Evolutionary conservation across 2,888 invertebrate genomes (phyloP), one percentile per base, ranked within the genome.

Genomic region (Ormyrus nitidulus): DNA sequence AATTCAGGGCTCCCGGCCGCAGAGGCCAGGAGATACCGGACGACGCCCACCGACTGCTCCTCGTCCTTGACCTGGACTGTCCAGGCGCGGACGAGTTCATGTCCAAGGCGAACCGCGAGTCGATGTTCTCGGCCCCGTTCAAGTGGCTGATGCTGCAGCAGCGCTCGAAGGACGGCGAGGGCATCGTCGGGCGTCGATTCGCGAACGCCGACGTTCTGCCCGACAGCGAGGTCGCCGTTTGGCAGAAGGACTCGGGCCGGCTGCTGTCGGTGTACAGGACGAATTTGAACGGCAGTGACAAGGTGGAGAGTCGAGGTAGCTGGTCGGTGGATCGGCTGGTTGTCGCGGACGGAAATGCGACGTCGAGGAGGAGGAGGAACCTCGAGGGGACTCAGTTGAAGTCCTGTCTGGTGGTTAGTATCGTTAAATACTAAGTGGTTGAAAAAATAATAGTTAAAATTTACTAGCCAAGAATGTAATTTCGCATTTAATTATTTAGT

Each of bases 181-280:
- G 34, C 56, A 0, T 70, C 19, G 0, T 70, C 19, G 6, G 64
- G 72, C 0, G 11, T 64, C n/a, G 64, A 54, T 77, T 81, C 1
- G 86, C 88, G 0, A 10, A 82, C 8, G 71, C 85, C 6, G 64
- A 78, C 5, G 81, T 86, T 10, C 86, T 84, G 62, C 88, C 89
- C 4, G 88, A 89, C 75, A 89, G 88, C 79, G 86, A 88, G n/a
- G 84, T 89, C 1, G 62, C 85, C 0, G 58, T 89, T 5, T 86
- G 84, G 5, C 79, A 71, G 59, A 70, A 6, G 82, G 5, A 72
- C 75, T 0, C 65, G 62, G 3, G 69, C 83, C 61, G 79, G 77
- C 53, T 71, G 84, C 13, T 72, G 81, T 46, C 61, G 86, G 7
- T 54, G 70, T 11, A 88, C 87, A 6, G 51, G 85, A 1, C 88